phyloP scores from a whole-genome alignment of 2,797 vertebrate species.

The Perodicticus potto region DNA sequence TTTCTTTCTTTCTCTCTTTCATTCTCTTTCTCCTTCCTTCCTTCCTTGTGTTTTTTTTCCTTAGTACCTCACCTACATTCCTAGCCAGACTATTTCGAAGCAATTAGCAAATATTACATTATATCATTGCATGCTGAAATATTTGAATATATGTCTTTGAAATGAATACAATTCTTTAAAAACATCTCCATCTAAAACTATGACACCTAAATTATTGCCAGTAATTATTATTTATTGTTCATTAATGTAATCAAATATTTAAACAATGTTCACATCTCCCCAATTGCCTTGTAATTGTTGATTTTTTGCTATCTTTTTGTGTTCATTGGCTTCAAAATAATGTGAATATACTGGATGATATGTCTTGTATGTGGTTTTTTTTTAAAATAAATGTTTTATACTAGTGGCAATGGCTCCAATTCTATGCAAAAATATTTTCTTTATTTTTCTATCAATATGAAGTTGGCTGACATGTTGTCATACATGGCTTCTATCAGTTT shows the following conservation, averaged over 20 bases:
- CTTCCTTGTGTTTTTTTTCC: neutral
- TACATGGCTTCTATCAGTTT: too few species aligned
- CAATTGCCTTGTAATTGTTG: neutral
- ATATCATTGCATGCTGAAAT: neutral
- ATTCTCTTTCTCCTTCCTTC: neutral
- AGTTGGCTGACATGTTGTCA: too few species aligned
- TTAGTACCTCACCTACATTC: neutral
- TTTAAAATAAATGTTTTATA: neutral
- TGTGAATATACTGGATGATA: neutral
- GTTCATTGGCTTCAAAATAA: neutral
- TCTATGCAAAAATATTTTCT: too few species aligned
- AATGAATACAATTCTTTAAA: neutral
- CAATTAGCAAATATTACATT: neutral
- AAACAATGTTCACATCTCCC: neutral
- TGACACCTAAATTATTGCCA: neutral
- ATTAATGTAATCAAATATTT: neutral
- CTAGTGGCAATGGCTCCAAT: too few species aligned
- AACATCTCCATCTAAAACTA: neutral
- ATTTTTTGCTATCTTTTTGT: neutral
- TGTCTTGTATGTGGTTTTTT: neutral
- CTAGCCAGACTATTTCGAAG: neutral
- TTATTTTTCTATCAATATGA: too few species aligned
- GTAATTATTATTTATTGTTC: neutral
- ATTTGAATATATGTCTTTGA: neutral
- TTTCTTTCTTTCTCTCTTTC: neutral